A percentile compares a stretch with the other conserved stretches of the same genome.
These are phyloP conservation scores for Microctenopoma stevenorrisi DNA, from an alignment of 2,797 vertebrate species.

Conservation along the genomic window DNA sequence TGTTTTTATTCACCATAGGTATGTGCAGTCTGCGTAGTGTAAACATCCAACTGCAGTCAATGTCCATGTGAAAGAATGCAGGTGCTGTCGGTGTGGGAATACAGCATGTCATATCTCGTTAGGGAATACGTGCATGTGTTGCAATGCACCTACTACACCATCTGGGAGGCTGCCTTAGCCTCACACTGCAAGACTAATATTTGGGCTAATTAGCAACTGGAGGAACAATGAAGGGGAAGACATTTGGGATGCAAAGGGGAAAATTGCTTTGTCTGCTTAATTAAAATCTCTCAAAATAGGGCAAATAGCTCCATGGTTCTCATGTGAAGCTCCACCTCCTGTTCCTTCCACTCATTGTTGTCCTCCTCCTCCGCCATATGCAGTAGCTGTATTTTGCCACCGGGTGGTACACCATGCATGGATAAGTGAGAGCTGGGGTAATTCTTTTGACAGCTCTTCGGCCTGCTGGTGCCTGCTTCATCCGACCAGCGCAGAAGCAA, in stretches of 20 bases:
- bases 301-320: constrained; percentile 62
- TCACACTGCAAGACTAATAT: constrained; percentile 75
- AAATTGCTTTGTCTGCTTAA: constrained; percentile 82
- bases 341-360: constrained; percentile 48
- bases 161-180: constrained; percentile 76
- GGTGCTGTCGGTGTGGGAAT: constrained; percentile 50
- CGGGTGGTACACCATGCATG: constrained; percentile 91
- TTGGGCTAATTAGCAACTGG: constrained; percentile 80
- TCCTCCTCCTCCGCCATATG: constrained; percentile 79
- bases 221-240: constrained; percentile 76
- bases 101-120: constrained; percentile 73
- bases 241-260: constrained; percentile 73
- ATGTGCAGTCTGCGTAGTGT: constrained; percentile 4
- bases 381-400: constrained; percentile 90
- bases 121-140: constrained; percentile 64
- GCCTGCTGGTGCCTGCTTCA: constrained; percentile 80
- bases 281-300: constrained; percentile 80
- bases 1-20: constrained; percentile 24
- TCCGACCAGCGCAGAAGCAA: constrained; percentile 81
- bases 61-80: constrained; percentile 45
- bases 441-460: constrained; percentile 81
- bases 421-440: constrained; percentile 83
- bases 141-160: constrained; percentile 68
- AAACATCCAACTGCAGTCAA: constrained; percentile 35
- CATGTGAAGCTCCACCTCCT: constrained; percentile 63